Percentiles rank a stretch among this genome's conserved stretches.
Evolutionary conservation across 2,797 vertebrate genomes (phyloP).

Genomic region (Eurystomus glaucurus): DNA sequence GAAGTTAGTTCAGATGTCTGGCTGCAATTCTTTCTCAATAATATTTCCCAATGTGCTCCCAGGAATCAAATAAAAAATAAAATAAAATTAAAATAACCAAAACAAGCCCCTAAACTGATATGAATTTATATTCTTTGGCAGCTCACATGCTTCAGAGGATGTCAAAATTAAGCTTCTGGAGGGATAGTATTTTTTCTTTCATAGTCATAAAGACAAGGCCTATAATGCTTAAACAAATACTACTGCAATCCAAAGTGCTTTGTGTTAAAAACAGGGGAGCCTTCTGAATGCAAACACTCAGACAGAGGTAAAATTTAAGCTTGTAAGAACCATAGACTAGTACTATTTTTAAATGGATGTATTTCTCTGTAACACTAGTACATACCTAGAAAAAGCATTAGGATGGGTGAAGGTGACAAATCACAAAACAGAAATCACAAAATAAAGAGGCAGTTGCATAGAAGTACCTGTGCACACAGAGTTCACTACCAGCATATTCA

Average conservation of each 20-base stretch:
- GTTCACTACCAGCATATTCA: neutral
- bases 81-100: neutral
- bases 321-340: neutral
- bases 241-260: neutral
- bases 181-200: neutral
- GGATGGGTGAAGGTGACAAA: neutral
- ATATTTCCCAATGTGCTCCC: neutral
- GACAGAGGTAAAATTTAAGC: neutral
- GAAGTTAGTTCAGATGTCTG: neutral
- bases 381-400: neutral
- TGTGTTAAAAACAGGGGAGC: neutral
- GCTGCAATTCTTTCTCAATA: neutral
- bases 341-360: neutral
- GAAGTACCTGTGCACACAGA: neutral
- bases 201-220: neutral
- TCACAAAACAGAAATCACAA: neutral
- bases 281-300: neutral
- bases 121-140: neutral
- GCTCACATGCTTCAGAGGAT: neutral
- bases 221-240: neutral
- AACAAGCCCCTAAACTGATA: neutral
- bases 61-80: neutral
- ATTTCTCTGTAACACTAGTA: neutral
- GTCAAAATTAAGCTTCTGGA: neutral
- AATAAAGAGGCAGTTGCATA: neutral